A percentile compares a stretch with the other conserved stretches of the same genome.
Evolutionary conservation across 2,888 invertebrate genomes (phyloP).

Genomic region (Agrotis segetum): DNA sequence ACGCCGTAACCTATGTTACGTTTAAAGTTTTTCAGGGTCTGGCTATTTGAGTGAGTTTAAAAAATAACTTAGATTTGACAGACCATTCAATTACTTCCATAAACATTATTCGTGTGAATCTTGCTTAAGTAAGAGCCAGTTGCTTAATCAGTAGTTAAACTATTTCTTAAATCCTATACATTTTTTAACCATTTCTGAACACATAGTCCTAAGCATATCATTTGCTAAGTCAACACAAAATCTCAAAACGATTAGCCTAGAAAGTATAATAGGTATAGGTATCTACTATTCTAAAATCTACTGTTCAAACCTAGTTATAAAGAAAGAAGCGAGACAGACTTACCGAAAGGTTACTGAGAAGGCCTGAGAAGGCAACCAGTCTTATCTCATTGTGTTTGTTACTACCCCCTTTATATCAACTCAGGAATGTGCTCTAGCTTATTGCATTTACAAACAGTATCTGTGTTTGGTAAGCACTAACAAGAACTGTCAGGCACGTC

Average conservation of each 20-base stretch:
- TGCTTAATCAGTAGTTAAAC: too few species aligned
- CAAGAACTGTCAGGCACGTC: conserved; percentile 22
- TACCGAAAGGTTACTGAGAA: conserved; percentile 38
- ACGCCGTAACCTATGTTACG: too few species aligned
- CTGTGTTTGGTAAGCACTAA: conserved; percentile 20
- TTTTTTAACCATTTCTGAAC: too few species aligned
- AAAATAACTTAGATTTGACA: too few species aligned
- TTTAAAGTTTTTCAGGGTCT: too few species aligned
- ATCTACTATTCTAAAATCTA: conserved; percentile 7
- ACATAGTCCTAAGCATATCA: not conserved
- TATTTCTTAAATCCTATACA: too few species aligned
- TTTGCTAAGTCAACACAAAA: not conserved
- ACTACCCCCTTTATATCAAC: conserved; percentile 26
- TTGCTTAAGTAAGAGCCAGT: too few species aligned
- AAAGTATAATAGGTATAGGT: not conserved
- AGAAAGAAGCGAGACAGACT: conserved; percentile 9
- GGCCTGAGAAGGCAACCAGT: conserved; percentile 14
- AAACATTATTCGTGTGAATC: too few species aligned
- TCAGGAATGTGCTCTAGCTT: conserved; percentile 31
- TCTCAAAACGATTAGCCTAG: not conserved
- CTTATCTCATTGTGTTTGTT: conserved; percentile 32
- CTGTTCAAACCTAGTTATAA: conserved; percentile 22
- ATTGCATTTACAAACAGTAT: conserved; percentile 39
- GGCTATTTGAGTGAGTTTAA: too few species aligned
- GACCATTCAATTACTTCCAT: too few species aligned